These are phyloP conservation scores for Piscicola geometra DNA, from an alignment of 2,888 invertebrate genomes.

Conservation along the genomic window DNA sequence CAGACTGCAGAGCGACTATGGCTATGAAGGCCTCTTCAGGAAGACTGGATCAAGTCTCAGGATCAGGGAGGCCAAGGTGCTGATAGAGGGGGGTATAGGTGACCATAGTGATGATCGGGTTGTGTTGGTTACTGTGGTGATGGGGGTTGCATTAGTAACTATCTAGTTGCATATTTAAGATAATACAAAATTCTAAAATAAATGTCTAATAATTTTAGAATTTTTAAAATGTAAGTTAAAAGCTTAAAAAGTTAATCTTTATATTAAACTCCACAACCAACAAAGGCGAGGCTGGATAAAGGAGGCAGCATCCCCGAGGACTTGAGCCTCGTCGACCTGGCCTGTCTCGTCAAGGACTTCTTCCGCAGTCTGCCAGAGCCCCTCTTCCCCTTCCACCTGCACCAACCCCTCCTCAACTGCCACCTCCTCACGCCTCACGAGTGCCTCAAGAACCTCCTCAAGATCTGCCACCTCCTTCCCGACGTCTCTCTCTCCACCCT, in stretches of 20 bases:
- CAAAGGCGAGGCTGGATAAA: slow-evolving; percentile 68
- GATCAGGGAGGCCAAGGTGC: slow-evolving; percentile 74
- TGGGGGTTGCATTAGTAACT: no score
- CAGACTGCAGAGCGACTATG: slow-evolving; percentile 60
- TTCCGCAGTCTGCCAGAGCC: slow-evolving; percentile 80
- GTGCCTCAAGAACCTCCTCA: slow-evolving; percentile 64
- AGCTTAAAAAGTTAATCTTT: no score
- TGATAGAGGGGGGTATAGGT: no score
- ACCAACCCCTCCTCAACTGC: slow-evolving; percentile 68
- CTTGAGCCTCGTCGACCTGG: slow-evolving; percentile 73
- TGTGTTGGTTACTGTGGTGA: no score
- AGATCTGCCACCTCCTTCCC: slow-evolving; percentile 70
- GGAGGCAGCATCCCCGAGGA: slow-evolving; percentile 66
- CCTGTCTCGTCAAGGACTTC: slow-evolving; percentile 78
- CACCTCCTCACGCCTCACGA: slow-evolving; percentile 50
- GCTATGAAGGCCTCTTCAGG: slow-evolving; percentile 78
- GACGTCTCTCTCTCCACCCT: slow-evolving; percentile 72
- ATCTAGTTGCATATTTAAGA: no score
- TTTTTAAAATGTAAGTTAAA: no score
- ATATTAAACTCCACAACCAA: no score
- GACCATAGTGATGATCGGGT: no score
- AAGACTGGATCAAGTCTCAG: slow-evolving; percentile 79
- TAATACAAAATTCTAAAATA: no score
- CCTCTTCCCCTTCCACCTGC: slow-evolving; percentile 68
- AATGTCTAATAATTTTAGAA: no score